These are phyloP conservation scores for Muscicapa comitata DNA, from an alignment of 2,797 vertebrate genomes.

Conservation along the genomic window DNA sequence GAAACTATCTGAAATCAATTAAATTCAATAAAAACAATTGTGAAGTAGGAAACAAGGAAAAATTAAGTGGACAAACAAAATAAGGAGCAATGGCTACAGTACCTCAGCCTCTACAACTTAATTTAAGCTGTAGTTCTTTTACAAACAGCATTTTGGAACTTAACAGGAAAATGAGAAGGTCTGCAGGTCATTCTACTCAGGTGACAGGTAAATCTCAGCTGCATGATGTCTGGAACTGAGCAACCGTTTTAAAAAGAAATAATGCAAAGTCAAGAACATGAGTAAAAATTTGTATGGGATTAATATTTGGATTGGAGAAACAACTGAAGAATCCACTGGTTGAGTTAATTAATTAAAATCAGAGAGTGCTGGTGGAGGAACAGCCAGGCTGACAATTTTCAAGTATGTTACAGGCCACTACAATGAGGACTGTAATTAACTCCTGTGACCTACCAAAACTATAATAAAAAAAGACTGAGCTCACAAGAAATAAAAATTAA, in stretches of 20 bases:
- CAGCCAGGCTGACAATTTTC: constrained; percentile 17
- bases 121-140: background rate
- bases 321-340: background rate
- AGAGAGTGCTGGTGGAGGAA: constrained; percentile 11
- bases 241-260: background rate
- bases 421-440: constrained; percentile 59
- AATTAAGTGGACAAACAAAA: background rate
- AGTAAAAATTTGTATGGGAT: background rate
- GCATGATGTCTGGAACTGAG: background rate
- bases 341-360: constrained; percentile 44
- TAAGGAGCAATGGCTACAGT: background rate
- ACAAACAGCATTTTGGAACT: background rate
- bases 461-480: constrained; percentile 4
- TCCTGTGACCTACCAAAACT: constrained; percentile 51
- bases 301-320: background rate
- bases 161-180: background rate
- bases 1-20: constrained; percentile 35
- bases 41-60: background rate
- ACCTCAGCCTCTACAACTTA: background rate
- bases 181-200: background rate
- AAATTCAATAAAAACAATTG: constrained; percentile 5
- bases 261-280: background rate
- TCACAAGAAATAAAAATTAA: constrained; percentile 53
- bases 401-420: constrained; percentile 37
- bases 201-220: background rate